phyloP scores from a whole-genome alignment of 2,113 vertebrate genomes.

The Dinomys branickii region DNA sequence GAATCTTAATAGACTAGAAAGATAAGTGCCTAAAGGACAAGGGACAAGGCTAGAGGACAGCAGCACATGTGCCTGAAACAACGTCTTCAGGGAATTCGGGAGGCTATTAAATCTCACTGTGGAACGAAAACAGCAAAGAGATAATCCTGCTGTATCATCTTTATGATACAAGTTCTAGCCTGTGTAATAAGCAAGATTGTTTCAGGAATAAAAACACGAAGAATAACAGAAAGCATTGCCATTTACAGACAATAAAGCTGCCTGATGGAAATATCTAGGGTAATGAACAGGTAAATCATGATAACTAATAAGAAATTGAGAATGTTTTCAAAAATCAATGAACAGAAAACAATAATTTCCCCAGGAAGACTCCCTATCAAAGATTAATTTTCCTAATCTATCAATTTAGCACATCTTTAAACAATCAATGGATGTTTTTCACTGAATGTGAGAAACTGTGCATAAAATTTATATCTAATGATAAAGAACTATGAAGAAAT shows the following conservation, averaged over 20 bases:
- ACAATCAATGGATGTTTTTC: neutral
- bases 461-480: neutral
- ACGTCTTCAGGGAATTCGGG: neutral
- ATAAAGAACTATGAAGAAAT: neutral
- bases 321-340: neutral
- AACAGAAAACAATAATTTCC: neutral
- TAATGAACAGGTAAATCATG: neutral
- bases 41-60: neutral
- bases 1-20: neutral
- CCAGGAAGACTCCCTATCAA: neutral
- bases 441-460: neutral
- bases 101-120: neutral
- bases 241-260: neutral
- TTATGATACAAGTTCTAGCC: neutral
- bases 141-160: neutral
- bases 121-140: constrained; percentile 3
- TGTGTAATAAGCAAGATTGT: neutral
- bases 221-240: neutral
- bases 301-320: neutral
- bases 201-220: neutral
- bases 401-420: constrained; percentile 1
- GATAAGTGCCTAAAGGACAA: neutral
- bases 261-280: neutral
- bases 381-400: neutral
- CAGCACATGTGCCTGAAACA: neutral